These are phyloP conservation scores for Dinoponera quadriceps DNA, from an alignment of 1,140 invertebrate genomes.

Conservation along the genomic window DNA sequence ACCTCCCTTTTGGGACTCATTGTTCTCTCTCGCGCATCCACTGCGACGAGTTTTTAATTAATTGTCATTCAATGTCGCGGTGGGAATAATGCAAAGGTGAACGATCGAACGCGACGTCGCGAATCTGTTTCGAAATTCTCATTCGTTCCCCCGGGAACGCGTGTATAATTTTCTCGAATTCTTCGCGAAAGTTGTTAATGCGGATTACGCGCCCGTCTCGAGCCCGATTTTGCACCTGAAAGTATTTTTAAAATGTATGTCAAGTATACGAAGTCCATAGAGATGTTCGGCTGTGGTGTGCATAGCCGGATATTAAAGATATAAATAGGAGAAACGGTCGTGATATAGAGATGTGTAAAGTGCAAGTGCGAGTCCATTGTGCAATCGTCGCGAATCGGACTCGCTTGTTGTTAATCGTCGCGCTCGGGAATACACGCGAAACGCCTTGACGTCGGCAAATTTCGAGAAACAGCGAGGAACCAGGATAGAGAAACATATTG, in stretches of 20 bases:
- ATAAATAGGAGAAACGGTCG: conserved; percentile 69
- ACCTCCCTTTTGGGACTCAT: conserved; percentile 7
- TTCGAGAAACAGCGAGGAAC: conserved; percentile 27
- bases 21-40: not conserved
- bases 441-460: conserved; percentile 21
- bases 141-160: not conserved
- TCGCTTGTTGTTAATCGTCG: not conserved
- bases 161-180: conserved; percentile 29
- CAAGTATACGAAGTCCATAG: conserved; percentile 74
- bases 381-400: not conserved
- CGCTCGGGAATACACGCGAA: conserved; percentile 2
- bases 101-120: not conserved
- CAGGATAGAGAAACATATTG: conserved; percentile 9
- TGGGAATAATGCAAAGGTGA: not conserved
- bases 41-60: not conserved
- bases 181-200: conserved; percentile 39
- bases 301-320: conserved; percentile 66
- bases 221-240: conserved; percentile 68
- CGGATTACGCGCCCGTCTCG: conserved; percentile 51
- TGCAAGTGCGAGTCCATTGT: conserved; percentile 43
- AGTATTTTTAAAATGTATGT: conserved; percentile 75
- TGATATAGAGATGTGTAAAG: conserved; percentile 50
- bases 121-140: not conserved
- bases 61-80: not conserved
- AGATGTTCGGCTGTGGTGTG: conserved; percentile 58